Conservation (phyloP, 2,113 vertebrate species). For the Bufo bufo region DNA sequence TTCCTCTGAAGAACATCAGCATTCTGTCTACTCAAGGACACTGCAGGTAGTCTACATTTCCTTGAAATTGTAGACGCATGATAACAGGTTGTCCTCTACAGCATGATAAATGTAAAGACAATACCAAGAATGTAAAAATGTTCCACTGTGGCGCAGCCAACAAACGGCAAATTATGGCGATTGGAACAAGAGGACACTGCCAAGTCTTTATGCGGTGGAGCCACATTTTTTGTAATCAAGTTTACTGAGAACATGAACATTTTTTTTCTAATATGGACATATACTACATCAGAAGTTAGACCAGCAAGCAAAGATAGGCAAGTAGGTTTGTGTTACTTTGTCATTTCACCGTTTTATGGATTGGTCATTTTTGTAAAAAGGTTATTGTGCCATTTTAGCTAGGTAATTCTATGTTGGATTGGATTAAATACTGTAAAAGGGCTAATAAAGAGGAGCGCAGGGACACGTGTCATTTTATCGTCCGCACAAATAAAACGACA, state of each 20-base stretch:
- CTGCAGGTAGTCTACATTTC: neutral
- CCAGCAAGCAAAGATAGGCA: neutral
- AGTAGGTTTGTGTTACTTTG: too few species aligned
- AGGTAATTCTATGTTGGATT: too few species aligned
- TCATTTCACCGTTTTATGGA: neutral
- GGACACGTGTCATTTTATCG: neutral
- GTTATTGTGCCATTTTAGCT: neutral
- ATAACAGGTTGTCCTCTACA: neutral
- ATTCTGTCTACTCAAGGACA: neutral
- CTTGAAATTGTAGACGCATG: neutral
- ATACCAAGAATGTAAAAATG: too few species aligned
- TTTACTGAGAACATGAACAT: too few species aligned
- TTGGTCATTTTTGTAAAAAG: neutral
- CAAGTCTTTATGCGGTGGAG: too few species aligned
- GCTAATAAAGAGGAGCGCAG: too few species aligned
- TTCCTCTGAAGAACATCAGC: neutral
- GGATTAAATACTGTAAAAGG: too few species aligned
- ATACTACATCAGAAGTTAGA: too few species aligned
- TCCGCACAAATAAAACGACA: neutral
- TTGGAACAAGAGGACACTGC: neutral
- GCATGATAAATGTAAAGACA: neutral
- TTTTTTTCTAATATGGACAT: neutral
- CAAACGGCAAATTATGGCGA: neutral
- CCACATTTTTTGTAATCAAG: too few species aligned
- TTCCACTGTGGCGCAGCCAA: too few species aligned